These are phyloP conservation scores for Dryadula phaetusa DNA, from an alignment of 2,888 invertebrate genomes.

Conservation along the genomic window DNA sequence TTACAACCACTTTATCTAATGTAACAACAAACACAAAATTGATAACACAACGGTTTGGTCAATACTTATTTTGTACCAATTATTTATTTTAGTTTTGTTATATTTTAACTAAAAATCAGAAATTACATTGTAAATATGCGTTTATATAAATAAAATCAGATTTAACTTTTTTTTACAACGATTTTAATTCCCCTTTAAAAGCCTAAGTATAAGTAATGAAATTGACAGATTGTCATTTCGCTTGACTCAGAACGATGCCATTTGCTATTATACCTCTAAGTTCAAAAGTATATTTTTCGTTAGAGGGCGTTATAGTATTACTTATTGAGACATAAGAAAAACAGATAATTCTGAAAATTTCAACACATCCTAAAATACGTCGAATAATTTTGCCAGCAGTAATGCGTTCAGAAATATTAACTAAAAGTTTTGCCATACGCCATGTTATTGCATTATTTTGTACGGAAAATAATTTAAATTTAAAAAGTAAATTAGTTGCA, in stretches of 20 bases:
- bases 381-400: slow-evolving; percentile 8
- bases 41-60: slow-evolving; percentile 44
- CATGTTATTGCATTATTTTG: too few species aligned
- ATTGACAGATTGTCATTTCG: slow-evolving; percentile 66
- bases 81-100: background rate
- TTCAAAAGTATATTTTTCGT: slow-evolving; percentile 19
- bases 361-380: background rate
- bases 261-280: slow-evolving; percentile 56
- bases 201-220: slow-evolving; percentile 47
- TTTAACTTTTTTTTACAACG: slow-evolving; percentile 10
- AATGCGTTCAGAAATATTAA: background rate
- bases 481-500: too few species aligned
- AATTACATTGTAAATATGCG: slow-evolving; percentile 16
- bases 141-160: background rate
- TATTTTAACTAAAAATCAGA: background rate
- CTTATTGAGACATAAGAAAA: background rate
- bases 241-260: slow-evolving; percentile 60
- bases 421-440: background rate
- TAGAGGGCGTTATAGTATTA: slow-evolving; percentile 10
- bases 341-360: background rate
- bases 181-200: slow-evolving; percentile 28
- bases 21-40: slow-evolving; percentile 52
- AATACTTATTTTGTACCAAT: background rate
- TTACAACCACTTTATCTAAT: slow-evolving; percentile 42
- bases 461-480: too few species aligned